Conservation (phyloP, 2,888 invertebrate genomes). For the Heteropelma amictum region DNA sequence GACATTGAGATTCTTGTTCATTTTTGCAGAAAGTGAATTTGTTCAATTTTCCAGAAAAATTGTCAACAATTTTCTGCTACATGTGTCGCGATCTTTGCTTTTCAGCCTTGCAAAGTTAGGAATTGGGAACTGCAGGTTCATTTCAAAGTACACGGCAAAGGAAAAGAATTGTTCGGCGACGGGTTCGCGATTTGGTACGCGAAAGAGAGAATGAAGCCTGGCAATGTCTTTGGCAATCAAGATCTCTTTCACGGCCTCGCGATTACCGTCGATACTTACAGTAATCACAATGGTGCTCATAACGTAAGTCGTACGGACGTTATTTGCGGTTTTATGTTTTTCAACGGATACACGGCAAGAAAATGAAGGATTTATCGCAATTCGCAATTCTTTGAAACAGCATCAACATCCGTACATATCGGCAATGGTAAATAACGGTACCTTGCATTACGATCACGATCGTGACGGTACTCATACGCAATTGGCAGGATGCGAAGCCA, state of each 20-base stretch:
- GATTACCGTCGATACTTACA: conserved; percentile 97
- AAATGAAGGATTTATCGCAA: conserved; percentile 16
- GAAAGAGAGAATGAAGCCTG: conserved; percentile 87
- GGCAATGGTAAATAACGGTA: conserved; percentile 98
- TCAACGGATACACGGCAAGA: background rate
- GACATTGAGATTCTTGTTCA: background rate
- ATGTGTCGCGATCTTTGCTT: background rate
- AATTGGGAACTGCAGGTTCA: conserved; percentile 99
- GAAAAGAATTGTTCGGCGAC: conserved; percentile 97
- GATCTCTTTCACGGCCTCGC: conserved; percentile 95
- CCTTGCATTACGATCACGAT: conserved; percentile 97
- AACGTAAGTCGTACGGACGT: conserved; percentile 94
- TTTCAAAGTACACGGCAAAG: conserved; percentile 97
- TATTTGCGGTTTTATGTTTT: no score
- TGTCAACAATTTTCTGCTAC: no score
- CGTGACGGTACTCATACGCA: conserved; percentile 99
- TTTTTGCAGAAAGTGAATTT: background rate
- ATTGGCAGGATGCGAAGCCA: conserved; percentile 97
- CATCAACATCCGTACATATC: conserved; percentile 99
- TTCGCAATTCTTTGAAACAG: conserved; percentile 80
- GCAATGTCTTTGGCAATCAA: conserved; percentile 96
- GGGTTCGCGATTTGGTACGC: conserved; percentile 98
- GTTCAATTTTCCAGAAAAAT: background rate
- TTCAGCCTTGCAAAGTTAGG: conserved; percentile 88
- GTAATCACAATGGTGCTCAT: conserved; percentile 99